Base-by-base conservation (phyloP, 1,140 invertebrate genomes). In the Belonocnema kinseyi region DNA sequence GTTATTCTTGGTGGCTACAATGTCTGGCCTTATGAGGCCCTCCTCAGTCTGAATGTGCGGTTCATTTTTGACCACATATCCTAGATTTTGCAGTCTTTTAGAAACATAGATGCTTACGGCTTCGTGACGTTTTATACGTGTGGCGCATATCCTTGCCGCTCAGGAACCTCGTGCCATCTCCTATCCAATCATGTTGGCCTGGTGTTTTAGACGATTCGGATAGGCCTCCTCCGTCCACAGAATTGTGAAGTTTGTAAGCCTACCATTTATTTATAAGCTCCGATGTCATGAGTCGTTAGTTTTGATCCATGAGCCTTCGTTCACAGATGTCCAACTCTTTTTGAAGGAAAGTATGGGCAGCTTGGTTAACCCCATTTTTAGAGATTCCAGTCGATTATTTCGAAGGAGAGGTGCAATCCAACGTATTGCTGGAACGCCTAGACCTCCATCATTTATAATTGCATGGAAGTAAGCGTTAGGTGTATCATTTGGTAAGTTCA, bases 111-210 rank as follows among this genome's bases (percentile, higher is more conserved):
- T 77, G 11, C 17, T 52, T 1, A 88, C 56, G 0, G 80, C 80
- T 70, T 89, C 52, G 52, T 92, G 90, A 11, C 90, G 21, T 26
- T 26, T 26, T 4, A 91, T 84, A 0, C 88, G 77, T 2, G 84
- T 86, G 5, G 85, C 85, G 75, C n/a, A n/a, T 91, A 91, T 84
- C 0, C 86, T 76, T 4, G 82, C 85, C 8, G 7, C n/a, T 54
- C n/a, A 54, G 10, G 7, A 54, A 66, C 52, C 19, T 56, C 14
- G 8, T 53, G 58, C 40, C 71, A 26, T 52, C 72, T 58, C 16
- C 46, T 33, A n/a, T 58, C 73, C 53, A 54, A 2, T 14, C 66
- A 73, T 46, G 19, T 26, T 54, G 73, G 10, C 21, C 50, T 74
- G 10, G 26, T 50, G 33, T 17, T 11, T 74, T 74, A 7, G n/a